Percentiles rank a stretch among this genome's conserved stretches.
These are phyloP conservation scores for Sebastes umbrosus DNA, from an alignment of 2,797 vertebrate genomes.

Conservation along the genomic window DNA sequence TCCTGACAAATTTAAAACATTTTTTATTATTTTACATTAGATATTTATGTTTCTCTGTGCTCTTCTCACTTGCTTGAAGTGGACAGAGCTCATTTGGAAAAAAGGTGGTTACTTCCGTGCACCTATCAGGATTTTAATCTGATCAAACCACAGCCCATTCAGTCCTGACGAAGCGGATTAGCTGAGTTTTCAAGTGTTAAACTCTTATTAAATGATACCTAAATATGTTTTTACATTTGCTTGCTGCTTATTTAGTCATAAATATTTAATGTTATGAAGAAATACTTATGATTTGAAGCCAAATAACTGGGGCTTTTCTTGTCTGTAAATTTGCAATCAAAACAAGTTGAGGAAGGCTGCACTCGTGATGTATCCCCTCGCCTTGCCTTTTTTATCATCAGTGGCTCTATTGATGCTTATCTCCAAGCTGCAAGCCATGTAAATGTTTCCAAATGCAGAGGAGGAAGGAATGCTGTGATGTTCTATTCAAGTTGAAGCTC, in stretches of 20 bases:
- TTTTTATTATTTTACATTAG: not conserved
- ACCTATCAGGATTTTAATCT: not conserved
- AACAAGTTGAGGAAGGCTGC: not conserved
- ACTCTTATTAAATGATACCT: not conserved
- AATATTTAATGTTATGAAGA: not conserved
- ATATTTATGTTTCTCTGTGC: not conserved
- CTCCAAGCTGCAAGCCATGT: constrained; percentile 1
- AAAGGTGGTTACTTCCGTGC: not conserved
- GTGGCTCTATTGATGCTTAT: not conserved
- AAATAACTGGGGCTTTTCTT: not conserved
- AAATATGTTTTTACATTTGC: not conserved
- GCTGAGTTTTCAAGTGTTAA: not conserved
- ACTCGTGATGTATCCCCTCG: not conserved
- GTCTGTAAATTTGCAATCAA: not conserved
- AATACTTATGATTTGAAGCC: not conserved
- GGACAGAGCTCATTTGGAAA: not conserved
- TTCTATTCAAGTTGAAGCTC: not conserved
- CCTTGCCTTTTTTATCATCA: constrained; percentile 5
- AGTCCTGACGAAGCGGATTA: not conserved
- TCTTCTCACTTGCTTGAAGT: not conserved
- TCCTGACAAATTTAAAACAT: not conserved
- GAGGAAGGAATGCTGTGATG: not conserved
- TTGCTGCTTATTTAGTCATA: not conserved
- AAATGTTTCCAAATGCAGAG: constrained; percentile 12
- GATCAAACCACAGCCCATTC: not conserved